Evolutionary conservation across 2,113 vertebrate species (phyloP), one percentile per base, ranked within the genome.

Genomic region (Periophthalmodon schlosseri): DNA sequence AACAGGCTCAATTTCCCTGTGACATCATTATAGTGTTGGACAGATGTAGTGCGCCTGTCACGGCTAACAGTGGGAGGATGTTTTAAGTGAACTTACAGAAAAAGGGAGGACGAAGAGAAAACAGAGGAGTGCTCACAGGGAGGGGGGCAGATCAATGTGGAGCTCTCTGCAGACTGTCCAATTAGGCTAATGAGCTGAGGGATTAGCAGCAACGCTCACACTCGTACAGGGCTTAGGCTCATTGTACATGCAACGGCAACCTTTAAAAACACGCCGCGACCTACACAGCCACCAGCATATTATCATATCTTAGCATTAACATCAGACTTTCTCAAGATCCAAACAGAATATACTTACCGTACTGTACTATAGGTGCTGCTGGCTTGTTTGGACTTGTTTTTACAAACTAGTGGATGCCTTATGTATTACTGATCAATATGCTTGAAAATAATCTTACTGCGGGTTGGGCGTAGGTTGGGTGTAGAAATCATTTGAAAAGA

Each of bases 121-220:
- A 79, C n/a, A 56, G 57, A 76, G 63, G 52, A 77, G 78, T 28
- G 28, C 58, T 83, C 68, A 68, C 21, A 72, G 77, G 73, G 74
- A 85, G 84, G 79, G 21, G 13, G 76, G 74, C 56, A 71, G 83
- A 78, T 89, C 86, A 87, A 90, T 91, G 82, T 75, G 75, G 69
- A 74, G 81, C 83, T 89, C 80, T 80, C 49, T 72, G 64, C 78
- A 83, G 74, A 82, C 87, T 77, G 80, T 84, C 89, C 88, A 92
- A 92, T 92, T 93, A 92, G 84, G 70, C 84, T 89, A 91, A 92
- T 91, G 86, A 89, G 86, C 89, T 80, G 82, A 73, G 74, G 52
- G 82, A 92, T 92, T 89, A 87, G 80, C 79, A 74, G 39, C 14
- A 61, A 68, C 67, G n/a, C 68, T 56, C 74, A 68, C 74, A 65